phyloP scores from a whole-genome alignment of 2,888 invertebrate species.

The Nomada fabriciana region DNA sequence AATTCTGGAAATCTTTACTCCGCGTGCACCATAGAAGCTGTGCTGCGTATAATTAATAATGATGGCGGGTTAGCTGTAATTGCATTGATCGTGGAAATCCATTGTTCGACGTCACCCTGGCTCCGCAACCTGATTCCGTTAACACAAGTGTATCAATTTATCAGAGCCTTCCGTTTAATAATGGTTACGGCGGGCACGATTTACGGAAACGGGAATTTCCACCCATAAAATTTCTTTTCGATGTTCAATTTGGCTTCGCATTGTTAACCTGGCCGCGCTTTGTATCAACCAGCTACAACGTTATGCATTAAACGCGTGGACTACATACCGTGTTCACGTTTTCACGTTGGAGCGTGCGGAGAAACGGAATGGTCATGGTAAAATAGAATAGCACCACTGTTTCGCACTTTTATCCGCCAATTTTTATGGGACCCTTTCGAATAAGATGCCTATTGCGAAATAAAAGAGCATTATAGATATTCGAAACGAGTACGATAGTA shows the following conservation, averaged over 20 bases:
- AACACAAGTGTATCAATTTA: constrained; percentile 42
- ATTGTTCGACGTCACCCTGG: too few species aligned
- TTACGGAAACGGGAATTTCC: constrained; percentile 47
- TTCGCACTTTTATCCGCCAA: not conserved
- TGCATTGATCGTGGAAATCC: too few species aligned
- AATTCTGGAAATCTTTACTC: too few species aligned
- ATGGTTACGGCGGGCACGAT: constrained; percentile 38
- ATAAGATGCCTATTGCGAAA: too few species aligned
- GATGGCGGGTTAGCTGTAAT: too few species aligned
- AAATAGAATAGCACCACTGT: not conserved
- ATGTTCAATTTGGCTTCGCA: constrained; percentile 50
- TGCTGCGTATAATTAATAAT: too few species aligned
- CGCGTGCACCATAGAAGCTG: too few species aligned
- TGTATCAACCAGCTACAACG: constrained; percentile 19
- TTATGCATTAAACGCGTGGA: constrained; percentile 15
- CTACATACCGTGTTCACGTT: not conserved
- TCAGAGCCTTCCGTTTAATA: constrained; percentile 43
- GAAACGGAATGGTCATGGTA: not conserved
- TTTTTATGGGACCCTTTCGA: not conserved
- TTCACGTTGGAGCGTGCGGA: not conserved
- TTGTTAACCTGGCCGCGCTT: constrained; percentile 21
- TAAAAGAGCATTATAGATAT: too few species aligned
- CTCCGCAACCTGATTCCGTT: constrained; percentile 4
- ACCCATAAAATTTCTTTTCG: constrained; percentile 53
- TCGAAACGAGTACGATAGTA: too few species aligned